phyloP scores from a whole-genome alignment of 2,113 vertebrate genomes.

The Raphicerus campestris region DNA sequence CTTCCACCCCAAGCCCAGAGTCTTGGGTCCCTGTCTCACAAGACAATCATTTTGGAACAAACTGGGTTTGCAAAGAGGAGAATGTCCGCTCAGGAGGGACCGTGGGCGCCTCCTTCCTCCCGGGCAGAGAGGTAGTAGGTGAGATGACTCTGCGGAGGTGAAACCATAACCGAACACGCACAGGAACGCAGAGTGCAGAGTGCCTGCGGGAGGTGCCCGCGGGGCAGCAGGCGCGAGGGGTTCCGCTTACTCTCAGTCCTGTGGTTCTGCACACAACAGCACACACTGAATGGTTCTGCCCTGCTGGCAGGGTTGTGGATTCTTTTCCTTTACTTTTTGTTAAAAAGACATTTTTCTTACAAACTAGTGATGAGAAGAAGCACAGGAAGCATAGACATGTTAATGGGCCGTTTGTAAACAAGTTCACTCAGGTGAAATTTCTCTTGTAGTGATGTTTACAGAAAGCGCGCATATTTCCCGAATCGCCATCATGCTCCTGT shows the following conservation, averaged over 20 bases:
- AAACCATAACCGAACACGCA: accelerated
- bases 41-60: not conserved
- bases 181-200: not conserved
- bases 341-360: not conserved
- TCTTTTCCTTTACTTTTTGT: not conserved
- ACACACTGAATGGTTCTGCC: accelerated
- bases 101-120: not conserved
- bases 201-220: not conserved
- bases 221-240: accelerated
- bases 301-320: not conserved
- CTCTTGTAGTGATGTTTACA: not conserved
- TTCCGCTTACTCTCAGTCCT: not conserved
- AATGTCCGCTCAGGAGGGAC: not conserved
- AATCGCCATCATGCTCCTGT: accelerated
- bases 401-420: too few relatives aligned
- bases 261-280: accelerated
- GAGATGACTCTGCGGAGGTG: not conserved
- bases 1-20: not conserved
- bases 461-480: not conserved
- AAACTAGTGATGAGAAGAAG: not conserved
- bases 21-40: not conserved
- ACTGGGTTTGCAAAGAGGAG: not conserved
- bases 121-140: not conserved
- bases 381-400: not conserved
- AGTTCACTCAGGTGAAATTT: not conserved